These are phyloP conservation scores for Erythrocebus patas DNA, from an alignment of 2,113 vertebrate species.

Conservation along the genomic window DNA sequence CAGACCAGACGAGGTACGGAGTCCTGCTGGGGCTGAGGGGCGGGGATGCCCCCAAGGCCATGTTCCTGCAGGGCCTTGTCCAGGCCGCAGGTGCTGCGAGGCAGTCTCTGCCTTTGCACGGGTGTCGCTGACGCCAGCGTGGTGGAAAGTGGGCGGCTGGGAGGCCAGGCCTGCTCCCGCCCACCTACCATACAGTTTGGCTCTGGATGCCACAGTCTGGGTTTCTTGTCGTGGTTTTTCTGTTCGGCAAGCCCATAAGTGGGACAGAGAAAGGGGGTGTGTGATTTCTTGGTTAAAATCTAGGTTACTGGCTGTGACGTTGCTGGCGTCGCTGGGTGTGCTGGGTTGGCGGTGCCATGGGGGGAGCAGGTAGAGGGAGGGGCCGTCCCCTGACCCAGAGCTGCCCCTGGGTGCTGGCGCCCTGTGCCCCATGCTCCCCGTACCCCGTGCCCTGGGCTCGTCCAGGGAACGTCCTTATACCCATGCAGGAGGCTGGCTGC, in stretches of 20 bases:
- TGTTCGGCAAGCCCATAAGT: conserved; percentile 12
- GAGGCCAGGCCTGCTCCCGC: neutral
- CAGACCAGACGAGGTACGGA: rapidly evolving
- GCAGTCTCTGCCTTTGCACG: neutral
- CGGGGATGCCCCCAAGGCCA: neutral
- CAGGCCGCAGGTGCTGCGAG: neutral
- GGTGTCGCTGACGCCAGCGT: rapidly evolving
- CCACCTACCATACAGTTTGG: neutral
- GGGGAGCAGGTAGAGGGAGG: neutral
- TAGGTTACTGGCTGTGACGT: conserved; percentile 70
- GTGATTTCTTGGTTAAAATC: conserved; percentile 66
- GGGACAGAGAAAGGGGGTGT: conserved; percentile 63
- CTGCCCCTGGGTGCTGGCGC: neutral
- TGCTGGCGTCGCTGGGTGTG: neutral
- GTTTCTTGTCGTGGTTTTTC: neutral
- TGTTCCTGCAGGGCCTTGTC: too few species aligned
- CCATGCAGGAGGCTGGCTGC: rapidly evolving
- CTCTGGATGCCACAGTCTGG: neutral
- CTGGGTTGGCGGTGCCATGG: neutral
- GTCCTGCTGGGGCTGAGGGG: neutral
- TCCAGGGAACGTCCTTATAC: rapidly evolving
- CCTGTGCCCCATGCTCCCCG: neutral
- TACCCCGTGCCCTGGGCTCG: neutral
- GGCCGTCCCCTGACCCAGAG: neutral
- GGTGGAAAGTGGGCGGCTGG: neutral